A percentile compares a stretch with the other conserved stretches of the same genome.
phyloP scores from a whole-genome alignment of 2,888 invertebrate genomes.

The Amiota mariae region DNA sequence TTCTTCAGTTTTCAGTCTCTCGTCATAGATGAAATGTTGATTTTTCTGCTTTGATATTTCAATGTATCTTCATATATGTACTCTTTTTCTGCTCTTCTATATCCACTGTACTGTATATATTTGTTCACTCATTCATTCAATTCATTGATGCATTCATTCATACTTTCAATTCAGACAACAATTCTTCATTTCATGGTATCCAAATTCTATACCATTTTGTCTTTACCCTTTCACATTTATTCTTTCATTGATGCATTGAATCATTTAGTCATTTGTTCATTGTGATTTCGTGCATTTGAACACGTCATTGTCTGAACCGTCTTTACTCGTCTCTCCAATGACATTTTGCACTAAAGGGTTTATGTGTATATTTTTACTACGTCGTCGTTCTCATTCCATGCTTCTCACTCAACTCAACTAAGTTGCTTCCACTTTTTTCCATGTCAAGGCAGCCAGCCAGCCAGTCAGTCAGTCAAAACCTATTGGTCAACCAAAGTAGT shows the following conservation, averaged over 20 bases:
- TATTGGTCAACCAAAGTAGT: slow-evolving; percentile 33
- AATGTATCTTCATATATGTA: background rate
- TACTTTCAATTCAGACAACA: background rate
- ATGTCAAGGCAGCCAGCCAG: slow-evolving; percentile 20
- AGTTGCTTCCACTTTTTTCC: background rate
- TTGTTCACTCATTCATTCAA: slow-evolving; percentile 46
- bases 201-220: no score
- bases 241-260: slow-evolving; percentile 33
- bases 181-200: no score
- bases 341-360: slow-evolving; percentile 12
- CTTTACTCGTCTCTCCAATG: background rate
- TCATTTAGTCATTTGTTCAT: slow-evolving; percentile 38
- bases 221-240: slow-evolving; percentile 2
- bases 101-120: slow-evolving; percentile 42
- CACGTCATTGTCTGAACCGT: slow-evolving; percentile 48
- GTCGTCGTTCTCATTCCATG: background rate
- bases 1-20: background rate
- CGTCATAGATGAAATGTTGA: background rate
- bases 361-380: slow-evolving; percentile 11
- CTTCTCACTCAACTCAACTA: no score
- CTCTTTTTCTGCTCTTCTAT: slow-evolving; percentile 1
- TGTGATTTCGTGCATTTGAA: slow-evolving; percentile 49
- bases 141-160: slow-evolving; percentile 37
- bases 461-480: background rate
- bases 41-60: background rate